Evolutionary conservation across 1,140 invertebrate genomes (phyloP), one percentile per base, ranked within the genome.

Genomic region (Euschistus heros): DNA sequence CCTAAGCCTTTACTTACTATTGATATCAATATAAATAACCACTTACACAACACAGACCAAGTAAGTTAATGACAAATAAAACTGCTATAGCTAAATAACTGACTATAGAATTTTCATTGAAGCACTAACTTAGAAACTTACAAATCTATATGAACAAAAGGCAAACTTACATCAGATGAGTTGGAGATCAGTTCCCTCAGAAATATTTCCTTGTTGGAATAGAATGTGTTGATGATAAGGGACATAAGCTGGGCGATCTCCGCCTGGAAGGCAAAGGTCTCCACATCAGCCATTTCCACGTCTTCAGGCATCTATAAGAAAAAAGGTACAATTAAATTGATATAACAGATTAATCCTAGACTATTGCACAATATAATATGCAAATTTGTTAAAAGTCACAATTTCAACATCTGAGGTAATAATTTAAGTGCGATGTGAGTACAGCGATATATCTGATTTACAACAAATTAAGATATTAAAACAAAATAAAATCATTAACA

Each of bases 181-280:
- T 92, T 92, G 7, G 89, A 92, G 71, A 92, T 89, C 74, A 99
- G 84, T 82, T 99, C 97, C 79, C 97, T 83, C 65, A 99, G 85
- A 79, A 99, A 99, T 69, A 99, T 98, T 81, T 99, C 97, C 80
- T 99, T 99, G 82, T 99, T 99, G 0, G 94, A 97, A 75, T 99
- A 99, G 79, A 99, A 98, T 50, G 97, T 98, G 84, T 99, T 99
- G 85, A 99, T 99, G 82, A 99, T 99, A 74, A 92, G 76, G 70
- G 83, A 87, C 89, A 92, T 91, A 72, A 92, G 79, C 78, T 88
- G 86, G 68, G 89, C 89, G 71, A 92, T 91, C 75, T 92, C 89
- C 20, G 89, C 90, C 76, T 92, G 89, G 73, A 92, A 92, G 67
- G 80, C 82, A 67, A 83, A 84, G 67, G 82, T 84, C 72, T 84